Percentiles rank a stretch among this genome's conserved stretches.
phyloP scores from a whole-genome alignment of 2,113 vertebrate species.

The Plectropomus leopardus region DNA sequence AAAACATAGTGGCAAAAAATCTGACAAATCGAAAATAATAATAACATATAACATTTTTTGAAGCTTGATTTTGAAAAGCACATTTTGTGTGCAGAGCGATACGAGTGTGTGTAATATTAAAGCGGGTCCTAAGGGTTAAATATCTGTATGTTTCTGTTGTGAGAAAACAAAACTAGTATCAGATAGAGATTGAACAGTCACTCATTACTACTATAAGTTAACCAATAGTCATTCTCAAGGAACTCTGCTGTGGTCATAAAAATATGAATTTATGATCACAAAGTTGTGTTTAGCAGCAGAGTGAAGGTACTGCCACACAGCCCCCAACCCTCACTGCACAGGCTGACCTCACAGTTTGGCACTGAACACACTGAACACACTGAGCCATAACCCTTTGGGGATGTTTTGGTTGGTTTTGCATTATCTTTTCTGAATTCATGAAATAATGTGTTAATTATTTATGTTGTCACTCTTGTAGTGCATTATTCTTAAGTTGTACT shows the following conservation, averaged over 20 bases:
- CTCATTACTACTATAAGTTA: not conserved
- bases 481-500: conserved; percentile 35
- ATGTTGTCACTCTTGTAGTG: not conserved
- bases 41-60: too few relatives aligned
- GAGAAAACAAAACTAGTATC: not conserved
- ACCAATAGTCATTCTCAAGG: not conserved
- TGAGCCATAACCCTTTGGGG: not conserved
- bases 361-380: not conserved
- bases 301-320: too few relatives aligned
- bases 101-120: too few relatives aligned
- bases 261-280: not conserved
- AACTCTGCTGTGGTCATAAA: not conserved
- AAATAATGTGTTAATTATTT: not conserved
- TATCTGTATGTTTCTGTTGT: not conserved
- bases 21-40: too few relatives aligned
- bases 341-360: too few relatives aligned
- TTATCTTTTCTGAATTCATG: conserved; percentile 3
- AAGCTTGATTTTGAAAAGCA: too few relatives aligned
- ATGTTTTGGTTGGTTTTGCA: not conserved
- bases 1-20: too few relatives aligned
- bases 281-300: too few relatives aligned
- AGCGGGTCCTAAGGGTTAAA: too few relatives aligned
- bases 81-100: too few relatives aligned
- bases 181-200: not conserved
- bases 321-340: too few relatives aligned